Percentiles rank a stretch among this genome's conserved stretches.
These are phyloP conservation scores for Brienomyrus longianalis DNA, from an alignment of 2,113 vertebrate species.

Conservation along the genomic window DNA sequence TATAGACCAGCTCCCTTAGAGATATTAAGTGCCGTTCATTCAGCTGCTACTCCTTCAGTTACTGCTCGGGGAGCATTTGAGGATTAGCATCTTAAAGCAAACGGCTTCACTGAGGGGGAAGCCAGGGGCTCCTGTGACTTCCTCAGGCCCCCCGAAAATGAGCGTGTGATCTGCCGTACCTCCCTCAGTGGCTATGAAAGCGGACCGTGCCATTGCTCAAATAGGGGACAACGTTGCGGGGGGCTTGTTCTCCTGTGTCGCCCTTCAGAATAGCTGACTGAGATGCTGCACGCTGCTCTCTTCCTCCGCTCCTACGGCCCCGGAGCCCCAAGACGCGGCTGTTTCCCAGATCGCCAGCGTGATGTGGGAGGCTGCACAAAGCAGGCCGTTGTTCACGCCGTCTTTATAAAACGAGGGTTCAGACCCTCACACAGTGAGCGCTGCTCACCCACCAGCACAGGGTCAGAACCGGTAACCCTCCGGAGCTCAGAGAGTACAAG, in stretches of 20 bases:
- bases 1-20: neutral
- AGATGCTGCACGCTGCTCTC: neutral
- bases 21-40: neutral
- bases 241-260: neutral
- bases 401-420: neutral
- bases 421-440: neutral
- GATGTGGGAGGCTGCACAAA: neutral
- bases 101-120: neutral
- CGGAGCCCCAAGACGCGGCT: neutral
- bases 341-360: neutral
- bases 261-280: neutral
- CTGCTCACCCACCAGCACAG: neutral
- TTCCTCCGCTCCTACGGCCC: neutral
- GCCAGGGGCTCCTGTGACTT: neutral
- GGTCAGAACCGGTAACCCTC: neutral
- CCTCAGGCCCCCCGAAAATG: neutral
- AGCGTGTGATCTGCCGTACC: neutral
- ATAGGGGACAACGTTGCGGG: neutral
- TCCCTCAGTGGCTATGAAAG: neutral
- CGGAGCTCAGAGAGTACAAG: neutral
- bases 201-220: neutral
- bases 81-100: neutral
- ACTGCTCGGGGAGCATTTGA: neutral
- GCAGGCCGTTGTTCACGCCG: neutral
- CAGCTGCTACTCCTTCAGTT: neutral